Percentiles rank a stretch among this genome's conserved stretches.
Evolutionary conservation across 23 tunicate genomes (phyloP).

Genomic region (Oikopleura dioica): DNA sequence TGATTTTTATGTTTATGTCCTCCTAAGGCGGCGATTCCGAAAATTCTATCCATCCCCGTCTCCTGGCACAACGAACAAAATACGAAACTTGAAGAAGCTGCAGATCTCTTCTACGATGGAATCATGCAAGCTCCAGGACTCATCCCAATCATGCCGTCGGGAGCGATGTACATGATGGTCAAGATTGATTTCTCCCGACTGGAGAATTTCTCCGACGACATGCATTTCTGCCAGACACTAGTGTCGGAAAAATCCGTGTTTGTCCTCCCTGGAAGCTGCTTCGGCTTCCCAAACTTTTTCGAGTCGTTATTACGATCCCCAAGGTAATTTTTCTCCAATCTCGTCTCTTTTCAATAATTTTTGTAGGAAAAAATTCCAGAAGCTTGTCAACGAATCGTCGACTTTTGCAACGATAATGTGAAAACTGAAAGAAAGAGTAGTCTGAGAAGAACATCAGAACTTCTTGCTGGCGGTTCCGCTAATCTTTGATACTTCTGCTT

Average conservation of each 20-base stretch:
- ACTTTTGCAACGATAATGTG: not conserved
- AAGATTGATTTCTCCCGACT: not conserved
- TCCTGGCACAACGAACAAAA: not conserved
- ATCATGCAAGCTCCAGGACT: not conserved
- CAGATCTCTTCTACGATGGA: slow-evolving; percentile 5
- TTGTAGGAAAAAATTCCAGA: not conserved
- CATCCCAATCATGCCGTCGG: not conserved
- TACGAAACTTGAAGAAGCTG: slow-evolving; percentile 8
- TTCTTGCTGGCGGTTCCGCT: not conserved
- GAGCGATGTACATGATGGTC: slow-evolving; percentile 12
- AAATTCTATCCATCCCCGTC: not conserved
- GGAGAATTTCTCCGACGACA: not conserved
- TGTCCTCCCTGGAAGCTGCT: slow-evolving; percentile 9
- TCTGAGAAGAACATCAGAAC: not conserved
- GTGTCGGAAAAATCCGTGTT: not conserved
- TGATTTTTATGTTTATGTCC: no score
- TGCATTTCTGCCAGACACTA: not conserved
- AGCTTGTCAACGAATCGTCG: slow-evolving; percentile 9
- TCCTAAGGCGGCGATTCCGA: slow-evolving; percentile 5
- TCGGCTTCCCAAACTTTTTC: not conserved
- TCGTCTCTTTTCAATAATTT: no score
- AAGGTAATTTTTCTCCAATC: no score
- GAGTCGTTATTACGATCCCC: not conserved
- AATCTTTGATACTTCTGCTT: no score
- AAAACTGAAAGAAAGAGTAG: not conserved